Evolutionary conservation across 2,888 invertebrate species (phyloP).

Genomic region (Hyppa rectilinea): DNA sequence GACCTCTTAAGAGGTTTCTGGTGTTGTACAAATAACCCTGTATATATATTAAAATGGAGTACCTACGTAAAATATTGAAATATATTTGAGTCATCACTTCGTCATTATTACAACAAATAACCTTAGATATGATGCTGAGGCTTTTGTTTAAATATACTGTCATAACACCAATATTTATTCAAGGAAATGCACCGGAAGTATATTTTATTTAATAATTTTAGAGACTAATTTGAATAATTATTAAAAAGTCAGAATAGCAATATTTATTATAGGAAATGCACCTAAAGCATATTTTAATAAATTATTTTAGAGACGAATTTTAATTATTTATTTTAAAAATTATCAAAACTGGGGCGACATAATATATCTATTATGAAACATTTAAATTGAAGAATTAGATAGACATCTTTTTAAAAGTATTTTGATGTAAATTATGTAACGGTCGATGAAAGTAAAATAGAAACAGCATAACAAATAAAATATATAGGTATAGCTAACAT

Average conservation of each 20-base stretch:
- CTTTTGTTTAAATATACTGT: background rate
- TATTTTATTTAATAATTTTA: background rate
- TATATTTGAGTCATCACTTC: background rate
- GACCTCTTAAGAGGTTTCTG: too few relatives aligned
- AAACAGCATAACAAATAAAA: constrained; percentile 2
- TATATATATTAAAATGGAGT: too few relatives aligned
- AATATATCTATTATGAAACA: background rate
- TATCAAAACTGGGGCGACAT: background rate
- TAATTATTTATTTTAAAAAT: background rate
- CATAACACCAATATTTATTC: background rate
- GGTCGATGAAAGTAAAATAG: constrained; percentile 12
- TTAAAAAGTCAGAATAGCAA: too few relatives aligned
- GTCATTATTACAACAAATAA: background rate
- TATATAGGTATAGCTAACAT: background rate
- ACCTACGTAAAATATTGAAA: background rate
- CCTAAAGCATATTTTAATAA: constrained; percentile 4
- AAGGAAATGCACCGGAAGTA: constrained; percentile 5
- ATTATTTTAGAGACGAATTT: background rate
- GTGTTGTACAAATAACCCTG: too few relatives aligned
- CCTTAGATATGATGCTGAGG: background rate
- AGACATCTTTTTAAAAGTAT: background rate
- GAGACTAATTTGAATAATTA: background rate
- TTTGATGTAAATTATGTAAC: constrained; percentile 9
- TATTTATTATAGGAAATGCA: constrained; percentile 4
- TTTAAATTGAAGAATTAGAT: background rate